Evolutionary conservation across 2,113 vertebrate species (phyloP).

Genomic region (Misgurnus anguillicaudatus): DNA sequence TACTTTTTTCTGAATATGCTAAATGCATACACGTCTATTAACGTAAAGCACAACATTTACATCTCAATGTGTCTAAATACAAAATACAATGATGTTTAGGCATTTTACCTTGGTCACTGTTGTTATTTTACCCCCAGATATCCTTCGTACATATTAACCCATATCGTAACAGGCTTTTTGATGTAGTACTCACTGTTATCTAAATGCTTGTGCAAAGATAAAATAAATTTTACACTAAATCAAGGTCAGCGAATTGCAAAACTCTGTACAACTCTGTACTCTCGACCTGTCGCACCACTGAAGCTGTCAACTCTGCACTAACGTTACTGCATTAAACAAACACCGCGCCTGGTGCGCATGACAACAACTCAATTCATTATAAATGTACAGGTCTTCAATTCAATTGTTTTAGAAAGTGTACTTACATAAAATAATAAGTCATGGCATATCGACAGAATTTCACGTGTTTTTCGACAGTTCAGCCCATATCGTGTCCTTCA

Average conservation of each 20-base stretch:
- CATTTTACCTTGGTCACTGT: background rate
- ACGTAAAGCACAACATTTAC: background rate
- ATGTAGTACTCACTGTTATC: background rate
- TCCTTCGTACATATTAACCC: too few relatives aligned
- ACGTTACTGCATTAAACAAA: slow-evolving; percentile 4
- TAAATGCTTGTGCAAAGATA: background rate
- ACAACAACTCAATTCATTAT: background rate
- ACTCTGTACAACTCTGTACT: background rate
- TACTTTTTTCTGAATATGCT: background rate
- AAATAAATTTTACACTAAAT: background rate
- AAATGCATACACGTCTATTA: too few relatives aligned
- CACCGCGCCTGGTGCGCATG: background rate
- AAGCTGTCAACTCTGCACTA: slow-evolving; percentile 11
- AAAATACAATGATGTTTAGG: background rate
- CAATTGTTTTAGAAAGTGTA: background rate
- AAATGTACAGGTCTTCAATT: background rate
- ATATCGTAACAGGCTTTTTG: background rate
- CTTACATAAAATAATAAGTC: background rate
- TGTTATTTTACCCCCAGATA: background rate
- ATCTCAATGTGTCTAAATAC: background rate
- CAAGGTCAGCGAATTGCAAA: slow-evolving; percentile 27
- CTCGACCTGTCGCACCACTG: background rate
- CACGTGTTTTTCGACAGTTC: slow-evolving; percentile 30
- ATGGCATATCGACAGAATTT: background rate
- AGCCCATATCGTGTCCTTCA: slow-evolving; percentile 54